Conservation (phyloP, 2,888 invertebrate species). For the Microctonus brassicae region DNA sequence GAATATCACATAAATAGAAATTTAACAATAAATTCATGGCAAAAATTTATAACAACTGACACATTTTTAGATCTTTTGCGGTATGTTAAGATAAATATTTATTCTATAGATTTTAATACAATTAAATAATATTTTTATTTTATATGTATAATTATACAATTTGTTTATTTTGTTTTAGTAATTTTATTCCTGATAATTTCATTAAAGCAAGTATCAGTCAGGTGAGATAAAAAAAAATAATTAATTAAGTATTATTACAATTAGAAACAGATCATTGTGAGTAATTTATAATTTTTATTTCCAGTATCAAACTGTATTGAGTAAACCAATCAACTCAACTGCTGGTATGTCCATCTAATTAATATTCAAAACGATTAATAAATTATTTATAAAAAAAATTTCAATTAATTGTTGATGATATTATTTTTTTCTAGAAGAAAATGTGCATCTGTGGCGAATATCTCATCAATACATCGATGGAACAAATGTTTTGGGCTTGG, state of each 20-base stretch:
- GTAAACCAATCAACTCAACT: slow-evolving; percentile 63
- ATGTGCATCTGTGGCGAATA: slow-evolving; percentile 75
- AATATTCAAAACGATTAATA: not conserved
- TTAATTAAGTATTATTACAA: not conserved
- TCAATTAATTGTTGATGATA: not conserved
- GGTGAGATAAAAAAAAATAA: slow-evolving; percentile 48
- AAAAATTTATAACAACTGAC: slow-evolving; percentile 85
- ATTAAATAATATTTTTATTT: not conserved
- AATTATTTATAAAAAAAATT: not conserved
- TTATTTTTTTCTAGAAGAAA: not conserved
- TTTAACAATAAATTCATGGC: slow-evolving; percentile 22
- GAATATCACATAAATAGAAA: slow-evolving; percentile 52
- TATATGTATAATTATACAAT: not conserved
- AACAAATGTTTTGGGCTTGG: slow-evolving; percentile 88
- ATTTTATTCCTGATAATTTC: slow-evolving; percentile 92
- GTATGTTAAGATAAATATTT: slow-evolving; percentile 66
- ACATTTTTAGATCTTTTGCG: slow-evolving; percentile 92
- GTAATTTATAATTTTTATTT: too few species aligned
- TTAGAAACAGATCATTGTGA: not conserved
- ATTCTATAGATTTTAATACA: not conserved
- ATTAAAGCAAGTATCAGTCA: slow-evolving; percentile 83
- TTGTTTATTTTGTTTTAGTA: slow-evolving; percentile 64
- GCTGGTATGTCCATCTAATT: slow-evolving; percentile 45
- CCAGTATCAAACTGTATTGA: slow-evolving; percentile 75
- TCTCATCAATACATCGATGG: slow-evolving; percentile 78